phyloP scores from a whole-genome alignment of 2,888 invertebrate species.

The Lasioglossum lativentre region DNA sequence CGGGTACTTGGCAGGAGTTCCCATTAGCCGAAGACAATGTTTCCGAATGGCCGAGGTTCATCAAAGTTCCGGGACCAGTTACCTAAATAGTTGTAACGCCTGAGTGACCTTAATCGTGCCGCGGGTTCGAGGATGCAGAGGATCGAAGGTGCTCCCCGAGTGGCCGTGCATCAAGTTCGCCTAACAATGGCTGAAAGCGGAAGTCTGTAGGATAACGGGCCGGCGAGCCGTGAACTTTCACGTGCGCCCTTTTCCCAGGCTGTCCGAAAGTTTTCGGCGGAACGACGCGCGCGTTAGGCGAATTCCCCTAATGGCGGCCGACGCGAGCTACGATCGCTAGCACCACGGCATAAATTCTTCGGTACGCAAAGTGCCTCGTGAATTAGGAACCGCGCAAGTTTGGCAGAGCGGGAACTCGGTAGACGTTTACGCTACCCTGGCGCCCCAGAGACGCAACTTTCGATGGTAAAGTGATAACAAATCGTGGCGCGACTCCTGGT shows the following conservation, averaged over 20 bases:
- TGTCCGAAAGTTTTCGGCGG: constrained; percentile 5
- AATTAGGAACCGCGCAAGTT: neutral
- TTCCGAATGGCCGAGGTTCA: neutral
- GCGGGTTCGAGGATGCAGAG: neutral
- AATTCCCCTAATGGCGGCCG: neutral
- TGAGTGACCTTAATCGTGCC: neutral
- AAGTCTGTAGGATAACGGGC: constrained; percentile 30
- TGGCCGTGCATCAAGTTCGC: constrained; percentile 33
- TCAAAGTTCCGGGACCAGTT: neutral
- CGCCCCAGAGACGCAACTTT: neutral
- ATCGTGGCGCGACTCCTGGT: neutral
- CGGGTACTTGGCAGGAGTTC: neutral
- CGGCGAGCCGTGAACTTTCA: constrained; percentile 16
- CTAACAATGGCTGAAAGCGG: constrained; percentile 32
- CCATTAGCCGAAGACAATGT: neutral
- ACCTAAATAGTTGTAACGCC: neutral
- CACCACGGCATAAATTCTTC: neutral
- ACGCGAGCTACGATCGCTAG: neutral
- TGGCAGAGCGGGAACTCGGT: neutral
- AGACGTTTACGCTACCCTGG: neutral
- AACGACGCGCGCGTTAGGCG: neutral
- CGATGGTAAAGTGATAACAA: neutral
- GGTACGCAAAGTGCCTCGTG: neutral
- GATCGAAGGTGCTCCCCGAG: neutral
- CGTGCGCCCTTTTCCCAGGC: constrained; percentile 14